Conservation (phyloP, 2,797 vertebrate genomes). For the Diplodus puntazzo region DNA sequence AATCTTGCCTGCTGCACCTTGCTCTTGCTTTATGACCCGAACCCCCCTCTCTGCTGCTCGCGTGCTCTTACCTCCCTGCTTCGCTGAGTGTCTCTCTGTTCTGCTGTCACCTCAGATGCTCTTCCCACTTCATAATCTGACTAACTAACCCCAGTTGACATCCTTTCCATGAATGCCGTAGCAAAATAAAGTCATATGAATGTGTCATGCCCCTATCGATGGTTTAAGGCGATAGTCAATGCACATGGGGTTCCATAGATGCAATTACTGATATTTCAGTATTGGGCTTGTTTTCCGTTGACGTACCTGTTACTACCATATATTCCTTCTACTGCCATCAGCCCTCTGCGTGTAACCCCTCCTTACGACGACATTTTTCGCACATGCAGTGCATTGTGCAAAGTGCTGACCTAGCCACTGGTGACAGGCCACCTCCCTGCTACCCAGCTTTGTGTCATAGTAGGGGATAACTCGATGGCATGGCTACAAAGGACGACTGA, state of each 20-base stretch:
- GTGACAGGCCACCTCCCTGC: conserved; percentile 72
- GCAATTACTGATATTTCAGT: neutral
- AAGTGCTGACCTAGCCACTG: conserved; percentile 72
- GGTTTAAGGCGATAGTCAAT: neutral
- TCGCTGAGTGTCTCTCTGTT: neutral
- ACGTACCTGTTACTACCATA: conserved; percentile 4
- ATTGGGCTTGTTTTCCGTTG: conserved; percentile 1
- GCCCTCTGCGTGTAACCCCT: conserved; percentile 38
- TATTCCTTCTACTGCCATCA: conserved; percentile 14
- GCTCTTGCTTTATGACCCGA: conserved; percentile 21
- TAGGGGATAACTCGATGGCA: conserved; percentile 53
- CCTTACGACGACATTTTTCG: conserved; percentile 47
- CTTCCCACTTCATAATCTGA: conserved; percentile 9
- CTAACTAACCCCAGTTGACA: conserved; percentile 1
- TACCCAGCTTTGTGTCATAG: conserved; percentile 61
- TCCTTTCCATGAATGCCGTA: conserved; percentile 5
- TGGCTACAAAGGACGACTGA: conserved; percentile 63
- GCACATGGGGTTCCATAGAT: neutral
- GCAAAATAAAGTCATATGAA: conserved; percentile 2
- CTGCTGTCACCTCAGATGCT: conserved; percentile 1
- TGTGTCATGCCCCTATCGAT: neutral
- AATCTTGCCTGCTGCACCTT: conserved; percentile 29
- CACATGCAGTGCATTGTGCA: conserved; percentile 50
- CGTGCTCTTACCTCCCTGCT: neutral
- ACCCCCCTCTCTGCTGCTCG: neutral